Evolutionary conservation across 1,140 invertebrate genomes (phyloP), one percentile per base, ranked within the genome.

Genomic region (Capitella teleta): DNA sequence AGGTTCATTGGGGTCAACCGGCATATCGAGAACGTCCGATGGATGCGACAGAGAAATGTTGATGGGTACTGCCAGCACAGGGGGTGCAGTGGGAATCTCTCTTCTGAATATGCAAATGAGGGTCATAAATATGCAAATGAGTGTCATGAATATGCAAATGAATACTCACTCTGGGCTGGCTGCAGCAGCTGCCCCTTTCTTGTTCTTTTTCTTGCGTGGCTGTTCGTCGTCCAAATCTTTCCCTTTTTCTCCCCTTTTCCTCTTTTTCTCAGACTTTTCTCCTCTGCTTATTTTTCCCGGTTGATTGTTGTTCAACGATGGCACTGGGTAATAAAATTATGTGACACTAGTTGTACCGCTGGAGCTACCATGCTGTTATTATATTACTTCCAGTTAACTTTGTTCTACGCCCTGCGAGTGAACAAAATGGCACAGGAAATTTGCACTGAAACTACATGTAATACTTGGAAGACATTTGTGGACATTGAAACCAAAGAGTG

Each of bases 1-100:
- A 0, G 94, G 95, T 69, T 99, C 95, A 68, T 99, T 98, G 0
- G 95, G 95, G 76, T 98, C 94, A 4, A 98, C 93, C 0, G 95
- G 95, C 95, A 98, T 98, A 61, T 97, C 91, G 36, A 96, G 72
- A 5, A 93, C 88, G 52, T 79, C 79, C 62, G 91, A 88, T 52
- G 87, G 86, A 37, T 88, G 83, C 70, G 62, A 79, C 5, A 47
- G 30, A 4, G 26, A 58, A 21, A 47, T n/a, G n/a, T n/a, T n/a
- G 21, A 47, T 25, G 18, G 19, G 44, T n/a, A 47, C 25, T 10
- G 21, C 25, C 26, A n/a, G 34, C 19, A 52, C 40, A 2, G 61
- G 51, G 4, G 56, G 49, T 19, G 53, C 42, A 19, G 19, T 24
- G 6, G 25, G 19, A 19, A 5, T n/a, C 38, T 18, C 19, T 16